phyloP scores from a whole-genome alignment of 1,140 invertebrate species.

The Chelonus insularis region DNA sequence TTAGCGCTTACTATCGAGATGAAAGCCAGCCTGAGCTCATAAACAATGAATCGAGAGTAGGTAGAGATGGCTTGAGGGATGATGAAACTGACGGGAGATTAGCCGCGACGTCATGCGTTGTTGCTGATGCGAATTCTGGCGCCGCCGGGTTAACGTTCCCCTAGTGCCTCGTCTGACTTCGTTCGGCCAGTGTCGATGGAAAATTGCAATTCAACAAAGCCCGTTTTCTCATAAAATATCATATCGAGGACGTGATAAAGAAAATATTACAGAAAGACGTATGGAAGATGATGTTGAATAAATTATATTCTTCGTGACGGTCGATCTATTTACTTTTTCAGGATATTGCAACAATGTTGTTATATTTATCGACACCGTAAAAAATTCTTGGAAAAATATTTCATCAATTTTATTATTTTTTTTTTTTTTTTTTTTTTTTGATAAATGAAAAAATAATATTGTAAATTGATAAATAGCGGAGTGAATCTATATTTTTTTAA shows the following conservation, averaged over 20 bases:
- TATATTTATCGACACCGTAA: too few species aligned
- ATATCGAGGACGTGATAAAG: not conserved
- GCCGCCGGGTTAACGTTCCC: not conserved
- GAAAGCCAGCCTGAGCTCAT: constrained; percentile 23
- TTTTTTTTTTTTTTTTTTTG: too few species aligned
- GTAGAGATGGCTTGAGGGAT: constrained; percentile 3
- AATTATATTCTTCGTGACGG: too few species aligned
- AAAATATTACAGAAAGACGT: not conserved
- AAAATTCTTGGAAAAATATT: too few species aligned
- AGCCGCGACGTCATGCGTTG: constrained; percentile 16
- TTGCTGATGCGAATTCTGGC: not conserved
- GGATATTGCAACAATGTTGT: too few species aligned
- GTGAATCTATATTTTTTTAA: too few species aligned
- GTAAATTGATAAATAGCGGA: too few species aligned
- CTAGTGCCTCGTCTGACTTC: not conserved
- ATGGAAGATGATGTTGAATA: too few species aligned
- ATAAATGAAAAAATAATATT: too few species aligned
- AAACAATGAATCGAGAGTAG: constrained; percentile 22
- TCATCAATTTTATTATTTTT: too few species aligned
- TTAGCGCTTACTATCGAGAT: constrained; percentile 9
- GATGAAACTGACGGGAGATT: constrained; percentile 27
- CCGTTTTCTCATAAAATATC: not conserved
- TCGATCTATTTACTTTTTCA: too few species aligned
- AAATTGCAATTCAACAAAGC: constrained; percentile 3
- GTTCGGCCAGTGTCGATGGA: not conserved